Base-by-base conservation (phyloP, 2,797 vertebrate genomes). In the Bradypodion pumilum region DNA sequence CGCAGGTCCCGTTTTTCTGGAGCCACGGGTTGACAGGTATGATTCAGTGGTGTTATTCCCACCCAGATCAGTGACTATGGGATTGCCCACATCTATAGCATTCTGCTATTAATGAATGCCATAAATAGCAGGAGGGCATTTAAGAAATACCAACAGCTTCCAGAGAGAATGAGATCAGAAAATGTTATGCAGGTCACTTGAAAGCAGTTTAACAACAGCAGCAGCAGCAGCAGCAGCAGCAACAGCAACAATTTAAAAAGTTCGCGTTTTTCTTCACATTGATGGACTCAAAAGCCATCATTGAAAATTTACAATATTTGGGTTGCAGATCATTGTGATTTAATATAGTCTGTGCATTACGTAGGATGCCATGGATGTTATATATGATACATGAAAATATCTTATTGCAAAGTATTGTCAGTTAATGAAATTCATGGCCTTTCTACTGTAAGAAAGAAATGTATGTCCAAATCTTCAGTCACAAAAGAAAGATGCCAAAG, bases 401-500 rank as follows among this genome's bases (percentile, higher is more conserved):
- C 1, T 12, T 6, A 62, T 62, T 77, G 59, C 16, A 44, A 46
- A 65, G 21, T 19, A 65, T 5, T 23, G 16, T 27, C n/a, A 37
- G 3, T 35, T 66, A 37, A 32, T 27, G 59, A 44, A 87, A 87
- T 88, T 76, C 84, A 89, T 87, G 79, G 85, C 21, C 78, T 65
- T 82, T 73, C 85, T 89, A 69, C 60, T 1, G 37, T 69, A 81
- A 68, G 12, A 44, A 86, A 89, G 86, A 84, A 84, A 70, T 35
- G 59, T 89, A 88, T 90, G 79, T 86, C 86, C 89, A 16, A 0
- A 23, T 82, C 83, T 80, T 63, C n/a, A 0, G 0, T 81, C 86
- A 76, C 49, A 63, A 90, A 63, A 91, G 74, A 74, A 29, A 69
- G 66, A 85, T 86, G 82, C 77, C 86, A 86, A 62, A 66, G 76